A percentile compares a stretch with the other conserved stretches of the same genome.
These are phyloP conservation scores for Serripes groenlandicus DNA, from an alignment of 2,888 invertebrate species.

Conservation along the genomic window DNA sequence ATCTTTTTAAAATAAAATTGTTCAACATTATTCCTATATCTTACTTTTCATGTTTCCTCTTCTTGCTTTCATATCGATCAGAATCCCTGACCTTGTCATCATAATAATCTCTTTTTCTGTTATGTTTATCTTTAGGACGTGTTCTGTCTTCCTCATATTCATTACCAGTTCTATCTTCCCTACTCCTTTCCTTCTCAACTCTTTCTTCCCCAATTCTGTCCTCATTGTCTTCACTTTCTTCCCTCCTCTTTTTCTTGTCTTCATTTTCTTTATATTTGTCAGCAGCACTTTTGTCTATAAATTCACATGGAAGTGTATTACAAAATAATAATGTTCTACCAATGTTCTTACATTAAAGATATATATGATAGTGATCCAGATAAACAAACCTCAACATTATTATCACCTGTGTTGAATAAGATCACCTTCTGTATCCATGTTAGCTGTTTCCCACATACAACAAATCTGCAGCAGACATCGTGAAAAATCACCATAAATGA, in stretches of 20 bases:
- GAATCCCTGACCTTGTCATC: conserved; percentile 52
- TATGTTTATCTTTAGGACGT: conserved; percentile 8
- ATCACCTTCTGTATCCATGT: too few species aligned
- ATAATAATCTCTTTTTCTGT: conserved; percentile 22
- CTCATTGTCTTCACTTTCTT: conserved; percentile 19
- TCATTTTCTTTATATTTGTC: conserved; percentile 73
- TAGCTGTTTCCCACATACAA: too few species aligned
- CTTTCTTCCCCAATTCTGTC: conserved; percentile 38
- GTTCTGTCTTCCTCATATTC: conserved; percentile 23
- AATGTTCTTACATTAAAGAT: too few species aligned
- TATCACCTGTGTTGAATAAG: too few species aligned
- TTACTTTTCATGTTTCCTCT: conserved; percentile 54
- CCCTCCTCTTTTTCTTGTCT: conserved; percentile 48
- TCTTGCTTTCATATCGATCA: conserved; percentile 47
- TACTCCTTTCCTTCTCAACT: conserved; percentile 26
- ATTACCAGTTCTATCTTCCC: conserved; percentile 28
- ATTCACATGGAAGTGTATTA: not conserved
- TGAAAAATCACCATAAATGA: too few species aligned
- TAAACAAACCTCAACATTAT: too few species aligned
- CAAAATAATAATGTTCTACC: too few species aligned
- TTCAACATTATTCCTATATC: too few species aligned
- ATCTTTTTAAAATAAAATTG: too few species aligned
- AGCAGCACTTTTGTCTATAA: conserved; percentile 76
- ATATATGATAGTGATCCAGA: too few species aligned
- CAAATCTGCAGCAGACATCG: too few species aligned